A percentile compares a stretch with the other conserved stretches of the same genome.
phyloP scores from a whole-genome alignment of 2,113 vertebrate genomes.

The Xiphophorus maculatus region DNA sequence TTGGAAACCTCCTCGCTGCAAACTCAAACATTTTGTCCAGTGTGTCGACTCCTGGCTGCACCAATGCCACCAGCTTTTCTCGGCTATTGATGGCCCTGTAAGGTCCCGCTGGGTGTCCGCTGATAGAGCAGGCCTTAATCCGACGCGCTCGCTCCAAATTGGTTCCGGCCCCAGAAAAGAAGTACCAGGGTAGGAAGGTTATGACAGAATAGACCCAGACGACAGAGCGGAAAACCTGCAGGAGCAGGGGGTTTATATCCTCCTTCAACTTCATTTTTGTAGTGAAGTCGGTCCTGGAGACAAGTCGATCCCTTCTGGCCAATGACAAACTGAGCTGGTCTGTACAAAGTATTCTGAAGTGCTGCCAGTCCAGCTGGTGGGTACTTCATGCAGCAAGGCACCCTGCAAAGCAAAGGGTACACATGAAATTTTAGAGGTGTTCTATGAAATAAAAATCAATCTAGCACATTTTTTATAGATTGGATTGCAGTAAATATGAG shows the following conservation, averaged over 20 bases:
- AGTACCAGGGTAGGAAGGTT: slow-evolving; percentile 93
- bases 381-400: slow-evolving; percentile 14
- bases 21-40: slow-evolving; percentile 93
- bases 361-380: background rate
- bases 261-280: slow-evolving; percentile 93
- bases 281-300: slow-evolving; percentile 26
- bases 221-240: slow-evolving; percentile 90
- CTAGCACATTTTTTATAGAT: slow-evolving; percentile 27
- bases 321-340: background rate
- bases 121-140: slow-evolving; percentile 87
- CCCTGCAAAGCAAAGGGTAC: slow-evolving; percentile 51
- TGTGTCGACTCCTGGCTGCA: slow-evolving; percentile 89
- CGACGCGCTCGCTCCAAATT: slow-evolving; percentile 83
- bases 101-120: slow-evolving; percentile 80
- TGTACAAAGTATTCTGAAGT: background rate
- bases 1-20: slow-evolving; percentile 84
- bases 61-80: slow-evolving; percentile 82
- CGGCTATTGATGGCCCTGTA: slow-evolving; percentile 89
- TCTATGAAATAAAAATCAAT: background rate
- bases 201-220: slow-evolving; percentile 90
- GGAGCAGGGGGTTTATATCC: slow-evolving; percentile 90
- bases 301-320: background rate
- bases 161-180: slow-evolving; percentile 86
- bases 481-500: slow-evolving; percentile 8
- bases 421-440: slow-evolving; percentile 21